These are phyloP conservation scores for Jordanella pulchra DNA, from an alignment of 2,797 vertebrate genomes.

Conservation along the genomic window DNA sequence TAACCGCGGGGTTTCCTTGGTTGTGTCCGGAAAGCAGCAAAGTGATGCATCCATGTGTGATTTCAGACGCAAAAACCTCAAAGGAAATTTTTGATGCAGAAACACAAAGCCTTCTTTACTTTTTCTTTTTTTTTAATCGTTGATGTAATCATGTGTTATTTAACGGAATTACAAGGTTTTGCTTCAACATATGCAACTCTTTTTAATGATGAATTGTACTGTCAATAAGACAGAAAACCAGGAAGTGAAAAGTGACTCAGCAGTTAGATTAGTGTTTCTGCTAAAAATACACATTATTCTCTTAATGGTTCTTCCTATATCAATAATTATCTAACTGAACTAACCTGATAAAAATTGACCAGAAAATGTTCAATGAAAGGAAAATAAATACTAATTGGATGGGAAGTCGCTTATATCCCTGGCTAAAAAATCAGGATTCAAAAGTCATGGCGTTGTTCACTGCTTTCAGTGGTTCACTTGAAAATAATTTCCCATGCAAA, in stretches of 20 bases:
- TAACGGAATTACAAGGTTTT: neutral
- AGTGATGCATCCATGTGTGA: slow-evolving; percentile 54
- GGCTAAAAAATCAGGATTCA: slow-evolving; percentile 9
- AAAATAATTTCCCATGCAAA: slow-evolving; percentile 28
- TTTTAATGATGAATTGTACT: too few species aligned
- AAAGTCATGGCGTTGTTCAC: slow-evolving; percentile 12
- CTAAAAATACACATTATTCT: neutral
- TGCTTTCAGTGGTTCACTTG: slow-evolving; percentile 32
- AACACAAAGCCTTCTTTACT: neutral
- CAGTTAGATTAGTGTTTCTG: neutral
- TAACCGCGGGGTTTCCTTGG: slow-evolving; percentile 72
- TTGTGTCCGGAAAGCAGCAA: slow-evolving; percentile 32
- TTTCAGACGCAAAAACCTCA: slow-evolving; percentile 36
- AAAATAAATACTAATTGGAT: slow-evolving; percentile 16
- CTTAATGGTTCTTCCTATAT: neutral
- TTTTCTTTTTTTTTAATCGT: neutral
- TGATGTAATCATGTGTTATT: neutral
- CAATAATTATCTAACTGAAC: neutral
- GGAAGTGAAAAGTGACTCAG: neutral
- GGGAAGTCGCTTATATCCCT: slow-evolving; percentile 30
- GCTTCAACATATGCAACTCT: neutral
- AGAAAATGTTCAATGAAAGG: slow-evolving; percentile 2
- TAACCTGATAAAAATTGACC: slow-evolving; percentile 9
- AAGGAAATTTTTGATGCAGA: neutral
- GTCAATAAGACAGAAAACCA: neutral